These are phyloP conservation scores for Rhabdomys dilectus DNA, from an alignment of 2,113 vertebrate species.

Conservation along the genomic window DNA sequence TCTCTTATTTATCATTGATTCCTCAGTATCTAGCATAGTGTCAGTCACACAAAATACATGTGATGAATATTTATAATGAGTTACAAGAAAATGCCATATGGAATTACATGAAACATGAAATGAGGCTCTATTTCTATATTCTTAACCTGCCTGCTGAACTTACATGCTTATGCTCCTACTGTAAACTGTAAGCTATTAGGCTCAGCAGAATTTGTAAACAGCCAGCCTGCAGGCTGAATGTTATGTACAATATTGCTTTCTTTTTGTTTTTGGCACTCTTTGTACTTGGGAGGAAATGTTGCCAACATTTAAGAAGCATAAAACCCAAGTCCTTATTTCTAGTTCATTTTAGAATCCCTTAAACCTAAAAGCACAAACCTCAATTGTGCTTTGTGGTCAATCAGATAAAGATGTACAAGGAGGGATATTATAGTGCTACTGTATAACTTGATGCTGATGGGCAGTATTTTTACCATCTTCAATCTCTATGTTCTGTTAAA, in stretches of 20 bases:
- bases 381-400: background rate
- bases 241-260: conserved; percentile 42
- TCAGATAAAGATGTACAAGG: background rate
- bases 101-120: conserved; percentile 64
- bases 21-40: conserved; percentile 1
- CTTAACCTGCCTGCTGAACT: conserved; percentile 68
- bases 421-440: background rate
- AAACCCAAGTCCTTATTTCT: conserved; percentile 44
- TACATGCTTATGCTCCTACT: conserved; percentile 6
- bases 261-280: background rate
- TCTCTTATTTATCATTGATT: conserved; percentile 59
- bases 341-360: conserved; percentile 12
- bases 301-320: conserved; percentile 43
- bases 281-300: conserved; percentile 13
- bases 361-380: background rate
- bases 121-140: conserved; percentile 29
- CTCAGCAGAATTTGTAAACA: conserved; percentile 63
- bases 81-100: conserved; percentile 61
- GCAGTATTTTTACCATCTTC: background rate
- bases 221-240: conserved; percentile 15
- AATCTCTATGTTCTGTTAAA: background rate
- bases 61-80: conserved; percentile 70
- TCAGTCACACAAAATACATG: conserved; percentile 54
- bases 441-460: background rate
- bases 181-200: conserved; percentile 58